Evolutionary conservation across 2,113 vertebrate genomes (phyloP), one percentile per base, ranked within the genome.

Genomic region (Patagioenas fasciata): DNA sequence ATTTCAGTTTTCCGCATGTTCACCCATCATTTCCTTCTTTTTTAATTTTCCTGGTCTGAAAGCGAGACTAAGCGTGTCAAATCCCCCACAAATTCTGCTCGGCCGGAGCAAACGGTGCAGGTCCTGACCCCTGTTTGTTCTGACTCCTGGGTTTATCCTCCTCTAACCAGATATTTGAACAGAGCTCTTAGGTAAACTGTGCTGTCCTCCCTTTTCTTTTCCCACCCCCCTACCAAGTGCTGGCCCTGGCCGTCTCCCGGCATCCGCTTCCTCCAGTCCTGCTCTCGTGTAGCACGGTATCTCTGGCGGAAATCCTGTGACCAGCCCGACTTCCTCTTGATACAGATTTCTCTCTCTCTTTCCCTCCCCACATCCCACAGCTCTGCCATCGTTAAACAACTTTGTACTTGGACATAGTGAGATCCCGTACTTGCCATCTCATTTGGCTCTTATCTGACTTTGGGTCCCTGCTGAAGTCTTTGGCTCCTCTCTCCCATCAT

Each of bases 271-370:
- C 96, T 94, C 56, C 73, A 25, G 69, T 78, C 34, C 62, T 80
- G 77, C 78, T 91, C 78, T 87, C 57, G 24, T 89, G 85, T 58
- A 91, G 62, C 25, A 24, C 75, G 7, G 64, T 50, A 86, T 93
- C 91, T 91, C 53, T 36, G 51, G 69, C 38, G 91, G 96, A 97
- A 96, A 97, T 96, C 93, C 96, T 95, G 88, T 40, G 51, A 75
- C 93, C 94, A 95, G 80, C 88, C 85, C 4, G 18, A 8, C 89
- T 95, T 97, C 91, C 95, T 92, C 89, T 91, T 54, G 72, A 75
- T 93, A 28, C 64, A 42, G 51, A 84, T 86, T 80, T 65, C 23
- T 73, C 74, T 42, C 42, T 42, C 42, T 16, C 42, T 42, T 42
- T 16, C 42, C 15, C 42, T 15, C 15, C 7, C n/a, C n/a, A n/a